Evolutionary conservation across 2,888 invertebrate species (phyloP), one percentile per base, ranked within the genome.

Genomic region (Drosophila paranaensis): DNA sequence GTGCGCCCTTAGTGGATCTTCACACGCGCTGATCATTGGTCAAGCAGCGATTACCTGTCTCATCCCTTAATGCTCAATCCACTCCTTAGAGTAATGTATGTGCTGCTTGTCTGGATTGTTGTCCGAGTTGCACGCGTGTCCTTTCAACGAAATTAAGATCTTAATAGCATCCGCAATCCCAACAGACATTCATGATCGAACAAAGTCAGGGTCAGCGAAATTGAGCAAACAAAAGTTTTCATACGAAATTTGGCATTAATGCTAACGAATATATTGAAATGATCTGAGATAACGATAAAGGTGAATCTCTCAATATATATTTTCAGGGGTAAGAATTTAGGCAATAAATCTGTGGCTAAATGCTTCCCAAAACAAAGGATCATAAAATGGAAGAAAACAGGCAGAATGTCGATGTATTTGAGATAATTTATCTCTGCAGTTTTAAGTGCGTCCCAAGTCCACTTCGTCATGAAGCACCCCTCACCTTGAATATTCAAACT

Each of bases 271-370:
- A 43, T 82, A 84, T 87, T 81, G 69, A 87, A 76, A 78, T 73
- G 77, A 86, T 33, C 20, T 2, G n/a, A 20, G 42, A 35, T 14
- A 54, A 13, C 13, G 30, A 16, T 43, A 8, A 11, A 27, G 25
- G 39, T 20, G 10, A 16, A 25, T 2, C 10, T 40, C 25, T 39
- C 35, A 8, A 6, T 16, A n/a, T 30, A 25, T 39, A 1, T 42
- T 27, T 46, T 35, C 43, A 54, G 20, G 67, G 58, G 48, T 69
- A 65, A 68, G 67, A 74, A 40, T 73, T 57, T 60, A 74, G 73
- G 79, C 82, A 87, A 88, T 90, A 90, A 89, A 89, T 90, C 82
- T 90, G 90, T 45, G 85, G 89, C 79, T 69, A 72, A 78, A 74
- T 75, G 70, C 75, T 75, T 71, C 77, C 75, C 77, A 77, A 81